phyloP scores from a whole-genome alignment of 2,888 invertebrate species.

The Dione juno region DNA sequence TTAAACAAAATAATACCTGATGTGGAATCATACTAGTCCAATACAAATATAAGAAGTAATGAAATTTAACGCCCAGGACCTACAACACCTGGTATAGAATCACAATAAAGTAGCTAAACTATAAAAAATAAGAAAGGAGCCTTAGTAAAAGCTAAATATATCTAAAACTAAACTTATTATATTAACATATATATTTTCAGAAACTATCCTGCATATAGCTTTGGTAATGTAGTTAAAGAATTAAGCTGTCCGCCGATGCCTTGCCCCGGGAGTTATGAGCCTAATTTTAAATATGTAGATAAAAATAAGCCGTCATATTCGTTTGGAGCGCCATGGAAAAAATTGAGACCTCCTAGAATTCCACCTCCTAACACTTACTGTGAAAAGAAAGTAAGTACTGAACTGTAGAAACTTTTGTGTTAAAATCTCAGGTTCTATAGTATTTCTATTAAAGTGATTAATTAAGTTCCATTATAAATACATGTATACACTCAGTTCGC shows the following conservation, averaged over 20 bases:
- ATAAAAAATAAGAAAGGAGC: no score
- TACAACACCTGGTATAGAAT: no score
- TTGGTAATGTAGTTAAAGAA: constrained; percentile 50
- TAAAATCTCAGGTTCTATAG: background rate
- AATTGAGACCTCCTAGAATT: constrained; percentile 43
- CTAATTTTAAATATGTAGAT: constrained; percentile 61
- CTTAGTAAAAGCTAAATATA: no score
- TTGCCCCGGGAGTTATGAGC: constrained; percentile 67
- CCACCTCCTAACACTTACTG: constrained; percentile 72
- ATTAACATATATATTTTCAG: constrained; percentile 48
- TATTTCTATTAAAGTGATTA: no score
- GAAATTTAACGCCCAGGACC: no score
- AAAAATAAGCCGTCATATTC: constrained; percentile 63
- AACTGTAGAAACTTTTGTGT: background rate
- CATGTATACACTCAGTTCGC: no score
- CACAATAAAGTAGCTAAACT: no score
- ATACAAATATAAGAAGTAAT: no score
- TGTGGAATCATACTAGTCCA: no score
- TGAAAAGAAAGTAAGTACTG: constrained; percentile 66
- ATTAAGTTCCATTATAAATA: background rate
- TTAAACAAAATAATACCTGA: no score
- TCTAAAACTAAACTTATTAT: no score
- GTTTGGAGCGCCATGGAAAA: constrained; percentile 58
- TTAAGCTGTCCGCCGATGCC: constrained; percentile 51
- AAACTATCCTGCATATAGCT: constrained; percentile 60